Evolutionary conservation across 2,113 vertebrate species (phyloP), one percentile per base, ranked within the genome.

Genomic region (Maccullochella peelii): DNA sequence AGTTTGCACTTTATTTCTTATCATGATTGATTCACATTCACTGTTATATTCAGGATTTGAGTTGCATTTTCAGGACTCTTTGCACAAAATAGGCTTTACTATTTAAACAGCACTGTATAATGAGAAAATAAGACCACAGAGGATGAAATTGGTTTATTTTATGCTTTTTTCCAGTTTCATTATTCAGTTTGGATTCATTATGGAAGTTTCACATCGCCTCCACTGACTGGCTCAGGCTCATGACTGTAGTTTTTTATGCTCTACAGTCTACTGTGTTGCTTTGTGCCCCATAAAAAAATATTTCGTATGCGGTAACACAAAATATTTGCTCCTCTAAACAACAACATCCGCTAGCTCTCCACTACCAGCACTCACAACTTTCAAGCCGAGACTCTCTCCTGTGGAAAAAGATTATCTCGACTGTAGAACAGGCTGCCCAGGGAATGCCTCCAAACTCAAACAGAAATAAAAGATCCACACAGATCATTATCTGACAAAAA

Each of bases 401-500:
- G 83, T 74, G 81, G 73, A 63, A 76, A 80, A 71, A 70, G 20
- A 79, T 86, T 65, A 86, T 25, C 61, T 50, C 2, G 18, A 72
- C 70, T 62, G 62, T 47, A 77, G 55, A 78, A 58, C 47, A 69
- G 58, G 25, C 52, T 59, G 72, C 78, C 82, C 50, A 44, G 69
- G 21, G n/a, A 66, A 76, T 70, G 71, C n/a, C 33, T 79, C 20
- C 20, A 73, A 69, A 88, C 54, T 58, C 61, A 86, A 76, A 77
- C 36, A 70, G 44, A 71, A 86, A 80, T 47, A 77, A 80, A 79
- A 85, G 12, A 85, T 74, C 76, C 49, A 77, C 59, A 73, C 65
- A 74, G 27, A 79, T 79, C 68, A 54, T 75, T 73, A 25, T 79
- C 47, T 77, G 62, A 70, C 30, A 50, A 54, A 78, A 79, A 65